Base-by-base conservation (phyloP, 2,888 invertebrate genomes). In the Dromius quadrimaculatus region DNA sequence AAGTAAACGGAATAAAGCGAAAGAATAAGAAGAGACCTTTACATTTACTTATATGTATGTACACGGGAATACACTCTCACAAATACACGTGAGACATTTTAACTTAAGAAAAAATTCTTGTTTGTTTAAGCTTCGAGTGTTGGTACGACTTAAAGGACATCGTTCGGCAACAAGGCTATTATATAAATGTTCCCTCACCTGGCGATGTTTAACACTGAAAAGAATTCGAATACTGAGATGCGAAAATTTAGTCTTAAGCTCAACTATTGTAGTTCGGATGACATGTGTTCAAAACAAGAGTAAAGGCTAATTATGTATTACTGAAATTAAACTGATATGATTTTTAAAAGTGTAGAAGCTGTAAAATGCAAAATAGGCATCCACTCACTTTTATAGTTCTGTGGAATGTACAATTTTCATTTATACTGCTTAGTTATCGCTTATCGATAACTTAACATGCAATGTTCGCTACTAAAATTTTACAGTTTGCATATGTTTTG, bases 1-100 rank as follows among this genome's bases (percentile, higher is more conserved):
- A 28, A 54, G 50, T 28, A 54, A 54, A 13, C 23, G 50, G 28
- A 17, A 28, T 15, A 23, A 23, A 23, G 28, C 28, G 17, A 15
- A 54, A 54, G 50, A 54, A 54, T 15, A 54, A 13, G 17, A 28
- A n/a, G n/a, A n/a, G n/a, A n/a, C n/a, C n/a, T n/a, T n/a, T n/a
- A n/a, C n/a, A n/a, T n/a, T n/a, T n/a, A n/a, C n/a, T n/a, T n/a
- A n/a, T n/a, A n/a, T n/a, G n/a, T n/a, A n/a, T n/a, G n/a, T n/a
- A n/a, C n/a, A n/a, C n/a, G n/a, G n/a, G 28, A 6, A 50, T 17
- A 54, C 15, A 50, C 23, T 11, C 23, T 23, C 2, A 50, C 22
- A 23, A 13, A 23, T 1, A 23, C 45, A 45, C 1, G 41, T 11
- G 15, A 41, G 11, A 8, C 5, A 41, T 17, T 13, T 41, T 2